These are phyloP conservation scores for Brachionus asplanchnoidis DNA, from an alignment of 1,140 invertebrate genomes.

Conservation along the genomic window DNA sequence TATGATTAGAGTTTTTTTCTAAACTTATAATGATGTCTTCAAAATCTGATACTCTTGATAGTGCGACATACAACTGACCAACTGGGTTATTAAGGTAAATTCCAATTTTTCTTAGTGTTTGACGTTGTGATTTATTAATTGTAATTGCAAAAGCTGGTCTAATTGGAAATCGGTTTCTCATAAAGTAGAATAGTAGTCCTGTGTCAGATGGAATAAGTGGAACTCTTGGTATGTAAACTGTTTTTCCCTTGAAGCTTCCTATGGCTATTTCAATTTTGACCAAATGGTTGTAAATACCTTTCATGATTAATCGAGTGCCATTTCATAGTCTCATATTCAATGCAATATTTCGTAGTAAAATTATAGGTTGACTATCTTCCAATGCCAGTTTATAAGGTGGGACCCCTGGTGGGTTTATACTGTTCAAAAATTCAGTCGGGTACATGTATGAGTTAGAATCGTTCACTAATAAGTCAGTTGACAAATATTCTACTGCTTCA, in stretches of 20 bases:
- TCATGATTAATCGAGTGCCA: too few relatives aligned
- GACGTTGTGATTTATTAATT: slow-evolving; percentile 48
- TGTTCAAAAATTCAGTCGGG: slow-evolving; percentile 54
- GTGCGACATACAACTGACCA: slow-evolving; percentile 48
- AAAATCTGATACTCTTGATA: slow-evolving; percentile 43
- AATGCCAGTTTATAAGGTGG: slow-evolving; percentile 53
- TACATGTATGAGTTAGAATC: slow-evolving; percentile 42
- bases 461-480: not conserved
- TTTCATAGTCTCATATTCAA: not conserved
- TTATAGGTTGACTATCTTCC: slow-evolving; percentile 52
- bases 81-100: slow-evolving; percentile 43
- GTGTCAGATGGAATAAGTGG: slow-evolving; percentile 44
- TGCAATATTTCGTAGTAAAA: slow-evolving; percentile 53
- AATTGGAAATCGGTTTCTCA: slow-evolving; percentile 60
- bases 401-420: slow-evolving; percentile 48
- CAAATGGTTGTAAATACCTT: slow-evolving; percentile 43
- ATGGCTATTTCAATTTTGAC: slow-evolving; percentile 44
- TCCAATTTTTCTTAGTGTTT: slow-evolving; percentile 46
- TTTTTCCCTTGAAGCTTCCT: slow-evolving; percentile 40
- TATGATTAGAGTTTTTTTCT: not conserved
- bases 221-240: slow-evolving; percentile 46
- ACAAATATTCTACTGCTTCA: not conserved
- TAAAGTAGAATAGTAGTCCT: slow-evolving; percentile 55
- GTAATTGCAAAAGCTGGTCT: slow-evolving; percentile 49
- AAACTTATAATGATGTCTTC: not conserved